Base-by-base conservation (phyloP, 1,140 invertebrate genomes). In the Gonatopus flavifemur region DNA sequence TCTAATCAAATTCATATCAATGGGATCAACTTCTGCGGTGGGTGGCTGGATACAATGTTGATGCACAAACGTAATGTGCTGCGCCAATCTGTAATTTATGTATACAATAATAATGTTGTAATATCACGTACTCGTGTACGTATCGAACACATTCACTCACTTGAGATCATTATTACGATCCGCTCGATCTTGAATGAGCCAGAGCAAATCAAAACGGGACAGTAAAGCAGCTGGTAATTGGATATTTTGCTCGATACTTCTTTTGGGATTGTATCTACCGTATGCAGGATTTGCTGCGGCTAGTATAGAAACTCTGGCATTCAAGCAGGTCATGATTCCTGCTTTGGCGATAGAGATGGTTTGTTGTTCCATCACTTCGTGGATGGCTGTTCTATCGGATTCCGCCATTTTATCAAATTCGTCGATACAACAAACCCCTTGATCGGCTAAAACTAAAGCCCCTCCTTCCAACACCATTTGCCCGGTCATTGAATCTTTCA, bases 351-450 rank as follows among this genome's bases (percentile, higher is more conserved):
- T 98, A 33, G 95, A 98, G 56, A 99, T 98, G 1, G 98, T 99
- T 79, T 99, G 98, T 69, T 99, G 98, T 81, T 99, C 98, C 98
- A 99, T 99, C 5, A 96, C 94, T 80, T 99, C 98, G 72, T 99
- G 98, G 62, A 99, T 98, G 31, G 97, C 94, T 1, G 95, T 98
- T 63, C 96, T 84, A 78, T 99, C 97, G 10, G 75, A 71, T 49
- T 99, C 96, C 33, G 94, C 89, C 96, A 99, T 99, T 80, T 99
- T 99, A 76, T 99, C 98, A 79, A 99, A 99, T 80, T 99, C 98
- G 70, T 99, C 97, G 75, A 99, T 99, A 70, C 97, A 99, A 73
- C 97, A 99, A 28, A 99, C 91, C 18, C 98, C 90, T 67, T 95
- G 88, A 81, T 99, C 98, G 12, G 97, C 97, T 36, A 99, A 72